phyloP scores from a whole-genome alignment of 2,888 invertebrate species.

The Drepana falcataria region DNA sequence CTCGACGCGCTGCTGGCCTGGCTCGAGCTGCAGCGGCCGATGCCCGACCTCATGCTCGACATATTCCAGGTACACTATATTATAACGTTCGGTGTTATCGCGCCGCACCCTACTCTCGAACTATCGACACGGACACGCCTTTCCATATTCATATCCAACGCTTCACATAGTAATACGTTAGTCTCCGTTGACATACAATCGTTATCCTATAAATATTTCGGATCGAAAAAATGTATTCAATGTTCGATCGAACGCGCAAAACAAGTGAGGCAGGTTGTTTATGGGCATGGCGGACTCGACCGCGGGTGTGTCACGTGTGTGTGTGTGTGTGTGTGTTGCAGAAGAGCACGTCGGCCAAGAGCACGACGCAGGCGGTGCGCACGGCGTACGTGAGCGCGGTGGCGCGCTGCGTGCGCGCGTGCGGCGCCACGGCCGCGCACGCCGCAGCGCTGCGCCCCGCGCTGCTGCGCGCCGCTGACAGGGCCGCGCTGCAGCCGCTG shows the following conservation, averaged over 20 bases:
- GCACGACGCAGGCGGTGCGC: constrained; percentile 86
- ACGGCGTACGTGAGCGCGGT: constrained; percentile 89
- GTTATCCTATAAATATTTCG: too few species aligned
- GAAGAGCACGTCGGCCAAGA: constrained; percentile 87
- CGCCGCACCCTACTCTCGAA: too few species aligned
- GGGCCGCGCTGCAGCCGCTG: constrained; percentile 85
- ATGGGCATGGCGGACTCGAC: too few species aligned
- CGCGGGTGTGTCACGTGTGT: too few species aligned
- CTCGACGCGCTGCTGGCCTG: constrained; percentile 90
- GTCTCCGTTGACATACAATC: too few species aligned
- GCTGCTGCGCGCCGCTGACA: constrained; percentile 85
- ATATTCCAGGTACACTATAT: constrained; percentile 31
- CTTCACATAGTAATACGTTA: too few species aligned
- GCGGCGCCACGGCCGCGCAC: constrained; percentile 60
- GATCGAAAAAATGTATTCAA: too few species aligned
- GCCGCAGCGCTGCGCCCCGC: constrained; percentile 78
- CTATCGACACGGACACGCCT: too few species aligned
- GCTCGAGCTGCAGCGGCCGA: constrained; percentile 73
- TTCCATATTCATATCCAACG: constrained; percentile 19
- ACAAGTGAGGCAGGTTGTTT: too few species aligned
- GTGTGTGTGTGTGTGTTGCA: constrained; percentile 39
- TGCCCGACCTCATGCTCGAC: constrained; percentile 26
- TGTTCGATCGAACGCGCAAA: too few species aligned
- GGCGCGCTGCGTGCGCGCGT: constrained; percentile 80
- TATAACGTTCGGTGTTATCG: too few species aligned